These are phyloP conservation scores for Ramphastos sulfuratus DNA, from an alignment of 2,113 vertebrate genomes.

Conservation along the genomic window DNA sequence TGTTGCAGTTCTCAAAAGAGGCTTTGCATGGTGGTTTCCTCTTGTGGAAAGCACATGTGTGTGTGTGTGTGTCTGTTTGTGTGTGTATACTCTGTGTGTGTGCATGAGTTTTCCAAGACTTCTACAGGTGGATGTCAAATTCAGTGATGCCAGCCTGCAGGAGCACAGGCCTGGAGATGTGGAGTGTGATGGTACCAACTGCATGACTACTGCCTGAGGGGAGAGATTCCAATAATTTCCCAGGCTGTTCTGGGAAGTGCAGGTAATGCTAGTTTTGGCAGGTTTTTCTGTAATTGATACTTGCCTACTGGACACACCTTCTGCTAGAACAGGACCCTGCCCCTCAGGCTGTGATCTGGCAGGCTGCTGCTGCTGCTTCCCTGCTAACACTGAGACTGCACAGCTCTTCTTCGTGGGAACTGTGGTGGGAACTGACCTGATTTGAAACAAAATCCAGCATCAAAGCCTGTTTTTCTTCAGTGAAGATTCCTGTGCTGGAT, in stretches of 20 bases:
- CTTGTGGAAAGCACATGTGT: no score
- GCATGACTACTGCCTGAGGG: background rate
- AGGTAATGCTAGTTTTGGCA: conserved; percentile 19
- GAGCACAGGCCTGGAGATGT: background rate
- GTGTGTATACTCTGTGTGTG: background rate
- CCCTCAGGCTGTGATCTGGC: background rate
- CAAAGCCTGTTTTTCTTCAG: background rate
- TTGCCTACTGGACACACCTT: background rate
- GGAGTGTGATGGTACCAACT: accelerated
- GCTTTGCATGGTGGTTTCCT: background rate
- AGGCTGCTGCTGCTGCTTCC: background rate
- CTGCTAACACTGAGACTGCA: accelerated
- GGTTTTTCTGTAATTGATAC: background rate
- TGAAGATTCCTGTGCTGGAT: background rate
- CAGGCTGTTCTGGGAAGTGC: background rate
- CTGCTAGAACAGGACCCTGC: background rate
- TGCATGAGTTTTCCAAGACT: background rate
- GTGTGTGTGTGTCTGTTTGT: background rate
- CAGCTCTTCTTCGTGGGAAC: background rate
- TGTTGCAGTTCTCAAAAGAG: background rate
- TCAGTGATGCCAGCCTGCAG: background rate
- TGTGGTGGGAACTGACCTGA: accelerated
- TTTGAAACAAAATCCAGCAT: background rate
- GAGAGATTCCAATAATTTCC: conserved; percentile 6
- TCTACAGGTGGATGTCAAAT: background rate